These are phyloP conservation scores for Sacculina carcini DNA, from an alignment of 2,888 invertebrate species.

Conservation along the genomic window DNA sequence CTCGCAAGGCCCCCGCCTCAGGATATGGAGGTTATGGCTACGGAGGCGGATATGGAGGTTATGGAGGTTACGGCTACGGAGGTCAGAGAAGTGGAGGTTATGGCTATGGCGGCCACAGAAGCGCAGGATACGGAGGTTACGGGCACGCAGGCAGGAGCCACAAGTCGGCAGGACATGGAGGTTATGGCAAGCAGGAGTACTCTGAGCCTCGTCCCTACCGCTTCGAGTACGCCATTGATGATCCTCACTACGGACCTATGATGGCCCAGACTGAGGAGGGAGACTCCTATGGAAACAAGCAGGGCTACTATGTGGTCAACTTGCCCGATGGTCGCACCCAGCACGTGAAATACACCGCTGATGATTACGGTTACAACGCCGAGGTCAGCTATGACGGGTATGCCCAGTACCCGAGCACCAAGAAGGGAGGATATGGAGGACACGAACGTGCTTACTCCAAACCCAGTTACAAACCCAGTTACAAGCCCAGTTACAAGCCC, in stretches of 20 bases:
- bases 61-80: neutral
- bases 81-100: neutral
- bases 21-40: no score
- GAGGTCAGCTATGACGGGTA: neutral
- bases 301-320: slow-evolving; percentile 11
- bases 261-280: neutral
- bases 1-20: no score
- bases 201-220: neutral
- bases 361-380: slow-evolving; percentile 1
- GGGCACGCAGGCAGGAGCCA: neutral
- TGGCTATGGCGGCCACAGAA: neutral
- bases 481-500: no score
- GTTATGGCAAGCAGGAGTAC: neutral
- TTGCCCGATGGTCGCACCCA: slow-evolving; percentile 13
- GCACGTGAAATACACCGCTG: neutral
- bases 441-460: no score
- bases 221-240: neutral
- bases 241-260: neutral
- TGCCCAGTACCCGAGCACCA: neutral
- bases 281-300: slow-evolving; percentile 8
- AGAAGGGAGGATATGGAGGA: no score
- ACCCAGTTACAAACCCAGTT: no score
- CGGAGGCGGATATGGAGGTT: neutral
- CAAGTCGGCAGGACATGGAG: neutral
- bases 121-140: neutral